These are phyloP conservation scores for Electrophaes corylata DNA, from an alignment of 2,888 invertebrate genomes.

Conservation along the genomic window DNA sequence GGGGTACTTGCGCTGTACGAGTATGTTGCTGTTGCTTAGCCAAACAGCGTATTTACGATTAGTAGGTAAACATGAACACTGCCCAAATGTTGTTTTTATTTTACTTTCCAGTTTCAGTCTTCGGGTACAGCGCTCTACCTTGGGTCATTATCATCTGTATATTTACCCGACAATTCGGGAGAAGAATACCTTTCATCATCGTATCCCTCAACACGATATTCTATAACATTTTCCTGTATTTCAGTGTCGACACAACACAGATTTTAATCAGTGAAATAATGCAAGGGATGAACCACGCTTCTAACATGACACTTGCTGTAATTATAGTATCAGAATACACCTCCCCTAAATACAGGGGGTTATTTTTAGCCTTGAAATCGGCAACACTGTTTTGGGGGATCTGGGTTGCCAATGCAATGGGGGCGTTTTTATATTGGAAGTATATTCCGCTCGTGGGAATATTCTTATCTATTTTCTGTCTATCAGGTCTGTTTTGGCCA, in stretches of 20 bases:
- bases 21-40: too few relatives aligned
- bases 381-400: conserved; percentile 49
- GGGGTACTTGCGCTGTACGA: too few relatives aligned
- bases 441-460: conserved; percentile 44
- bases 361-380: conserved; percentile 48
- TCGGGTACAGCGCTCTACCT: conserved; percentile 47
- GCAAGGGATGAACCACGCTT: conserved; percentile 45
- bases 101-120: conserved; percentile 48
- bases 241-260: conserved; percentile 41
- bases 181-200: conserved; percentile 45
- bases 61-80: too few relatives aligned
- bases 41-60: too few relatives aligned
- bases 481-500: conserved; percentile 40
- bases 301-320: conserved; percentile 40
- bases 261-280: conserved; percentile 47
- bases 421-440: conserved; percentile 48
- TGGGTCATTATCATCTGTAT: conserved; percentile 47
- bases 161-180: conserved; percentile 41
- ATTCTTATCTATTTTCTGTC: conserved; percentile 32
- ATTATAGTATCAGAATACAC: conserved; percentile 47
- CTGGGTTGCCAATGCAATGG: conserved; percentile 51
- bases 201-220: conserved; percentile 39
- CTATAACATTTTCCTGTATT: conserved; percentile 42
- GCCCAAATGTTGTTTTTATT: neutral
- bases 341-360: conserved; percentile 44